Conservation (phyloP, 2,113 vertebrate species). For the Myotis brandtii region DNA sequence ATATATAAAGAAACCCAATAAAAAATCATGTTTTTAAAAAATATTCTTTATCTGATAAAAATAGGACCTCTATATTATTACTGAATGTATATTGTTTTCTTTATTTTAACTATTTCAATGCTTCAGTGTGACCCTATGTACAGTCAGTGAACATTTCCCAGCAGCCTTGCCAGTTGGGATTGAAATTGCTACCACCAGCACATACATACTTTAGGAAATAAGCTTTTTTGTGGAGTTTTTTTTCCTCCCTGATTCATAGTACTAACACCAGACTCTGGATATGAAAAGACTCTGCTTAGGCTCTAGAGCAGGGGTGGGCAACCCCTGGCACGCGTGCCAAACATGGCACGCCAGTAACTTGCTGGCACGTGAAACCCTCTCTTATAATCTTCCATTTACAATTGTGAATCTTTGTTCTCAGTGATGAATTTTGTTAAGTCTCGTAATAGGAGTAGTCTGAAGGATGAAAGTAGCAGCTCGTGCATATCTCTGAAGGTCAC, state of each 20-base stretch:
- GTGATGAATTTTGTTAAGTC: too few species aligned
- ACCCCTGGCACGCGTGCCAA: too few species aligned
- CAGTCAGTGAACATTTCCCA: background rate
- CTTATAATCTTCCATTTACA: too few species aligned
- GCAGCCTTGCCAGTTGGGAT: background rate
- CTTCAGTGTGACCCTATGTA: background rate
- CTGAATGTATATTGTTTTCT: background rate
- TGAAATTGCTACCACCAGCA: background rate
- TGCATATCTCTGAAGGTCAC: too few species aligned
- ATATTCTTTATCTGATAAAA: background rate
- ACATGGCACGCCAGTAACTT: too few species aligned
- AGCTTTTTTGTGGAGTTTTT: background rate
- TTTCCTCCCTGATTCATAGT: background rate
- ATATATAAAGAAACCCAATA: background rate
- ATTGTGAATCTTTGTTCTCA: too few species aligned
- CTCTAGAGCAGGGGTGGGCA: background rate
- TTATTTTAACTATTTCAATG: background rate
- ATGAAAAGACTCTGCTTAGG: background rate
- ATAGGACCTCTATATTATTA: background rate
- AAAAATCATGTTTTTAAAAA: background rate
- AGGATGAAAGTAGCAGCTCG: too few species aligned
- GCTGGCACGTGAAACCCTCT: too few species aligned
- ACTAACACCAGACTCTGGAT: background rate
- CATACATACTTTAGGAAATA: background rate
- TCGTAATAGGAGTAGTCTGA: too few species aligned